A percentile compares a stretch with the other conserved stretches of the same genome.
Conservation (phyloP, 2,113 vertebrate species). For the Anoplopoma fimbria region DNA sequence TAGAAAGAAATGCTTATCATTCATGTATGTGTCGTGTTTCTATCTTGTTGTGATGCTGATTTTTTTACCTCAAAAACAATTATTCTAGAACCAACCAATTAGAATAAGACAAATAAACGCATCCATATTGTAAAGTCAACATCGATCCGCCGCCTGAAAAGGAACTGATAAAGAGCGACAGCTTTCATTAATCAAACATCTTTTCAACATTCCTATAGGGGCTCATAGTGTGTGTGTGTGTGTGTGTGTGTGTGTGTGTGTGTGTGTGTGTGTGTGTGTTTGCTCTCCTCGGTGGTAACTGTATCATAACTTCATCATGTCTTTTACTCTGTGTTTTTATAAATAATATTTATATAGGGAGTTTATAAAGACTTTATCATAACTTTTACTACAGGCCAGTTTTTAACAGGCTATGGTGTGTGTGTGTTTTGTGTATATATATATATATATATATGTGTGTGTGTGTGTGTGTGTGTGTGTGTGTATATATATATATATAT, state of each 20-base stretch:
- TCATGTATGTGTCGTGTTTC: neutral
- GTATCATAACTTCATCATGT: neutral
- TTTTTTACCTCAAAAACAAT: neutral
- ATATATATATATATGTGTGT: neutral
- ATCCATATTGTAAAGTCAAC: neutral
- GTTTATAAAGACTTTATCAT: neutral
- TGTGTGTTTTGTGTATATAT: neutral
- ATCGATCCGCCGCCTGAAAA: neutral
- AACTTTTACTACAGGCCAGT: neutral
- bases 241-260: no score
- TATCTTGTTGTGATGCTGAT: neutral
- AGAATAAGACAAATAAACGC: neutral
- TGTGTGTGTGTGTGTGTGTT: neutral
- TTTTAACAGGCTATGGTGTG: neutral
- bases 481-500: neutral
- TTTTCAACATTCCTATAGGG: slow-evolving; percentile 31
- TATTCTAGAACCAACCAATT: neutral
- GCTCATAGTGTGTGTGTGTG: neutral
- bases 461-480: no score
- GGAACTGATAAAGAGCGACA: slow-evolving; percentile 42
- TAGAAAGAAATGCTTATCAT: neutral
- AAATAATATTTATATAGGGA: neutral
- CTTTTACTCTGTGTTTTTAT: neutral
- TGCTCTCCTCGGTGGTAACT: neutral
- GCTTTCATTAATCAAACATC: slow-evolving; percentile 31